Evolutionary conservation across 2,113 vertebrate species (phyloP), one percentile per base, ranked within the genome.

Genomic region (Limnothrissa miodon): DNA sequence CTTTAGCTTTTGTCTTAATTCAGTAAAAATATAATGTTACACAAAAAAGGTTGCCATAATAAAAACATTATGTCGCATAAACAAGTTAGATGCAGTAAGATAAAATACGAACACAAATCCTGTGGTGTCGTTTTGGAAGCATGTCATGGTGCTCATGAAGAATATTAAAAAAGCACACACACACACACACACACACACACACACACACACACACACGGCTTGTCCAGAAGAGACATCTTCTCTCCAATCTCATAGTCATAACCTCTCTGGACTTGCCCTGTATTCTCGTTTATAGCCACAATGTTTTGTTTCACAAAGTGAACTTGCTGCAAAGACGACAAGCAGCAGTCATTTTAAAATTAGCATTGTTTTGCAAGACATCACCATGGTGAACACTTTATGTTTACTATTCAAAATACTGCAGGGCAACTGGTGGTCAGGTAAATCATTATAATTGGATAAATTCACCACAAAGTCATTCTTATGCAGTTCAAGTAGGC

Each of bases 311-410:
- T 6, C 6, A 6, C 42, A 42, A 2, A 42, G 42, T 42, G 42
- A 42, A 42, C 6, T 42, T 42, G 62, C 9, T 70, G 29, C 62
- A 70, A 29, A 70, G 25, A 86, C 91, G 92, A 92, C 90, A 33
- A 70, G 62, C 62, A 15, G 25, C 17, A 36, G 29, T 70, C 42
- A 42, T 56, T 70, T 33, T 70, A 15, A 36, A 70, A 36, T 36
- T 36, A 70, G 62, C 62, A 70, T 15, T 33, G 25, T 33, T 70
- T 70, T 4, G 25, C n/a, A 33, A 70, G 62, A 70, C 29, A 36
- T 3, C 0, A 10, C n/a, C 1, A 10, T n/a, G 56, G 23, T 59
- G 56, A n/a, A 56, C 23, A 56, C 53, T 19, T 56, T 21, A 5
- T n/a, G 5, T 23, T 4, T n/a, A n/a, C 53, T 56, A 56, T 4